phyloP scores from a whole-genome alignment of 2,888 invertebrate genomes.

The Cyclophora albipunctata region DNA sequence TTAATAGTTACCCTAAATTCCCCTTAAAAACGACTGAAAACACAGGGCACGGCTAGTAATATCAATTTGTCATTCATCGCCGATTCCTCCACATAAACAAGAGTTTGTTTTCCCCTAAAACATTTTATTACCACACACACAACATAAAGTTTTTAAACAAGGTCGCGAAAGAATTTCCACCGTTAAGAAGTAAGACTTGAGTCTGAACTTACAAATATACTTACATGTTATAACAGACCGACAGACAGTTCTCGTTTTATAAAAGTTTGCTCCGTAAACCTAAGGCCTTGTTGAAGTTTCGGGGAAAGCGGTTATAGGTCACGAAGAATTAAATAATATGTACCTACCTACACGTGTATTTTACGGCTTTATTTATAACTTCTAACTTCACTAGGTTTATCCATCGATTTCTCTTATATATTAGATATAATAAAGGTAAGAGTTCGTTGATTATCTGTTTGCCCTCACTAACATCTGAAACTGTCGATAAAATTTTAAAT shows the following conservation, averaged over 20 bases:
- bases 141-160: conserved; percentile 48
- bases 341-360: conserved; percentile 5
- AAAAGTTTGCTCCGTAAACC: conserved; percentile 42
- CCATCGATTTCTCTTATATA: too few relatives aligned
- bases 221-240: conserved; percentile 35
- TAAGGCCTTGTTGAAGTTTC: conserved; percentile 49
- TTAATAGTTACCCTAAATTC: too few relatives aligned
- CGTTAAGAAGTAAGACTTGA: conserved; percentile 33
- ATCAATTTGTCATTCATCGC: conserved; percentile 33
- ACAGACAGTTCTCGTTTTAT: conserved; percentile 45
- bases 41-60: too few relatives aligned
- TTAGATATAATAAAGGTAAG: too few relatives aligned
- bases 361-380: conserved; percentile 1
- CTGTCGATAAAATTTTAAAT: too few relatives aligned
- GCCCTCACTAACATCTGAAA: too few relatives aligned
- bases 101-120: conserved; percentile 47
- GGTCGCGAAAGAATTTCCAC: conserved; percentile 49
- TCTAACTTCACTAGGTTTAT: too few relatives aligned
- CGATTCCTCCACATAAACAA: conserved; percentile 30
- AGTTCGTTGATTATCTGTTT: too few relatives aligned
- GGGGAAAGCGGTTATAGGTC: conserved; percentile 45
- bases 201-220: conserved; percentile 20
- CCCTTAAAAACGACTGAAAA: too few relatives aligned
- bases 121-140: conserved; percentile 40
- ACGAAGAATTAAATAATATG: conserved; percentile 28